A percentile compares a stretch with the other conserved stretches of the same genome.
Conservation (phyloP, 2,113 vertebrate genomes). For the Litocranius walleri region DNA sequence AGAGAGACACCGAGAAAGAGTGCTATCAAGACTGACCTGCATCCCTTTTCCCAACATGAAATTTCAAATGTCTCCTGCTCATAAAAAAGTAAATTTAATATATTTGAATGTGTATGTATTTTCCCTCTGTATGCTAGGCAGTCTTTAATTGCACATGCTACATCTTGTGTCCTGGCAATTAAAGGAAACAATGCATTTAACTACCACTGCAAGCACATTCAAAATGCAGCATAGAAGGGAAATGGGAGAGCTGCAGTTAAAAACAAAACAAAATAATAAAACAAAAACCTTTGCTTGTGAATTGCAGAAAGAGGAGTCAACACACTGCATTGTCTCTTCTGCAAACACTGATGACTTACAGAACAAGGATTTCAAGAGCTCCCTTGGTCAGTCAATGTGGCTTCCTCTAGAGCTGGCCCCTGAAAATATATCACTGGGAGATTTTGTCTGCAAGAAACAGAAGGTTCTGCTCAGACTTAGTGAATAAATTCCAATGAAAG, state of each 20-base stretch:
- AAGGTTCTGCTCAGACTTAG: not conserved
- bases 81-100: not conserved
- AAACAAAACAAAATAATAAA: not conserved
- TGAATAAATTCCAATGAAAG: not conserved
- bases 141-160: not conserved
- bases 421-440: not conserved
- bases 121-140: not conserved
- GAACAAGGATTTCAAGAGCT: not conserved
- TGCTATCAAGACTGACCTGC: not conserved
- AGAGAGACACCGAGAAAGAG: not conserved
- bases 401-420: not conserved
- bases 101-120: not conserved
- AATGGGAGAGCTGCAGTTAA: not conserved
- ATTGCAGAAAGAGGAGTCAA: not conserved
- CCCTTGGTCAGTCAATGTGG: accelerated
- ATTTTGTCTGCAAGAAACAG: not conserved
- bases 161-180: not conserved
- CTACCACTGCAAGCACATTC: not conserved
- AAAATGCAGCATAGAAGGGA: not conserved
- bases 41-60: not conserved
- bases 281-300: not conserved
- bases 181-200: not conserved
- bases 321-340: not conserved
- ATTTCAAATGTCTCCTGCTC: not conserved
- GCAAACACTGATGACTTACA: not conserved